Evolutionary conservation across 2,888 invertebrate species (phyloP), one percentile per base, ranked within the genome.

Genomic region (Noctua fimbriata): DNA sequence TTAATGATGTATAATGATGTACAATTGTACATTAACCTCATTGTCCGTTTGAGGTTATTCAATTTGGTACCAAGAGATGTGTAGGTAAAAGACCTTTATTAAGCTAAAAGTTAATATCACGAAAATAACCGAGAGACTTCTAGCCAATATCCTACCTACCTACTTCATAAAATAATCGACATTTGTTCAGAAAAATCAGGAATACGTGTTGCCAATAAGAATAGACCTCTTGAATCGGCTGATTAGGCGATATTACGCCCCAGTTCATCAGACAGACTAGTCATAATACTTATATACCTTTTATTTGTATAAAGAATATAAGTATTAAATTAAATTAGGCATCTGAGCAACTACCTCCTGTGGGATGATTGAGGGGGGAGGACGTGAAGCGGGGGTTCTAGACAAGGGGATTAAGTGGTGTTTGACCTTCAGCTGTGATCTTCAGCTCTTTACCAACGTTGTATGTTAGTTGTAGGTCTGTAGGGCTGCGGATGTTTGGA

Each of bases 271-370:
- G 75, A 60, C 44, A 74, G 78, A 78, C 69, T 67, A 74, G 58
- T 32, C 70, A 49, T 85, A 70, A 73, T 71, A 66, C 14, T 14
- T 47, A 44, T 76, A 60, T 75, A 73, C 24, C 47, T 58, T 36
- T 36, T 63, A 16, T 60, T 32, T 60, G 16, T 60, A 60, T 18
- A n/a, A 58, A 12, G n/a, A n/a, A n/a, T 58, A n/a, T 58, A 60
- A 60, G 60, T 52, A 86, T 36, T 76, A 76, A 49, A 85, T 87
- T 78, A 78, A 83, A 87, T 88, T 81, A 85, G 72, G 70, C 65
- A 78, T 80, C 67, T 87, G 85, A 89, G 81, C 73, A 82, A 77
- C 82, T 80, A 65, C 58, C 77, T 84, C 75, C 79, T 78, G 85
- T 65, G 70, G 55, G 72, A 58, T 78, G 65, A 80, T 80, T 71